These are phyloP conservation scores for Drosophila micromelanica DNA, from an alignment of 1,140 invertebrate species.

Conservation along the genomic window DNA sequence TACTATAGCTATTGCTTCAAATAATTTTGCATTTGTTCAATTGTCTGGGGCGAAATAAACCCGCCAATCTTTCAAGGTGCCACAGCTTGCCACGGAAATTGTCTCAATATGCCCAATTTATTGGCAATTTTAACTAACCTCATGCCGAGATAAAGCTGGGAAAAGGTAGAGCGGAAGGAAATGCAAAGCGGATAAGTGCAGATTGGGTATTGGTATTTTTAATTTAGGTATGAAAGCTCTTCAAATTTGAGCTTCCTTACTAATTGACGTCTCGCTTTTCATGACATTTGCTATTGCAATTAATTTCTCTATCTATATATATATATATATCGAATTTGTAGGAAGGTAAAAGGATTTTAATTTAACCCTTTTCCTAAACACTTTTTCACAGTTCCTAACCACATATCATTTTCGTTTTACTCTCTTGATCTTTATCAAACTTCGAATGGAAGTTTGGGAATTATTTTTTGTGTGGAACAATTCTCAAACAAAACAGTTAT, in stretches of 20 bases:
- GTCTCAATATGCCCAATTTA: conserved; percentile 46
- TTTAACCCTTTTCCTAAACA: too few species aligned
- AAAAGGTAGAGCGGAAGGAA: neutral
- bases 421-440: too few species aligned
- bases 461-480: too few species aligned
- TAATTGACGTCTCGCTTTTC: neutral
- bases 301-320: too few species aligned
- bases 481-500: too few species aligned
- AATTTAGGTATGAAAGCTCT: neutral
- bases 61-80: conserved; percentile 4
- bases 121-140: conserved; percentile 31
- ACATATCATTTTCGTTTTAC: too few species aligned
- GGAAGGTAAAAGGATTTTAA: too few species aligned
- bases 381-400: too few species aligned
- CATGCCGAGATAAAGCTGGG: neutral
- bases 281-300: too few species aligned
- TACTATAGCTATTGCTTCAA: conserved; percentile 24
- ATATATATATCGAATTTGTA: too few species aligned
- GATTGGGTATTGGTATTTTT: neutral
- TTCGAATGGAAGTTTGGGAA: too few species aligned
- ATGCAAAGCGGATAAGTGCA: neutral
- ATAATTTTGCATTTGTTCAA: conserved; percentile 45
- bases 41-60: conserved; percentile 8
- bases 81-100: conserved; percentile 49
- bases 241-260: neutral